These are phyloP conservation scores for Porites cylindrica DNA, from an alignment of 92 coral and sea anemone genomes.

Conservation along the genomic window DNA sequence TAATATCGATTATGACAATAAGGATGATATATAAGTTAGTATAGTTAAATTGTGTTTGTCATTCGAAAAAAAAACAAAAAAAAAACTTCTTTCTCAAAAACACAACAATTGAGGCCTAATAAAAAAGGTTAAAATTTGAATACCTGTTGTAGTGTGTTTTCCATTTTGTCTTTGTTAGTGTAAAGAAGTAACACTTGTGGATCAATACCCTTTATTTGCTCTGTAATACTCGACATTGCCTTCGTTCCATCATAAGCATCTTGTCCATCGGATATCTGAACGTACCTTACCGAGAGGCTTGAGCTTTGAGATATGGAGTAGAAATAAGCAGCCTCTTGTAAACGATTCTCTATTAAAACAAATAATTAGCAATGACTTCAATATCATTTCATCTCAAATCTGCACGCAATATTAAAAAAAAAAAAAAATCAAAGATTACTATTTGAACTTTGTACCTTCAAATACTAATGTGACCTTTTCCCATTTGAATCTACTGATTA, in stretches of 20 bases:
- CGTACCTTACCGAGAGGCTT: neutral
- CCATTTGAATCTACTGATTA: slow-evolving; percentile 57
- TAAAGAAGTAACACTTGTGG: slow-evolving; percentile 58
- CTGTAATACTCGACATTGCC: neutral
- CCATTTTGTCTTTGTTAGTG: slow-evolving; percentile 1
- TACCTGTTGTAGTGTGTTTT: slow-evolving; percentile 25
- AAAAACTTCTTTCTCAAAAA: too few species aligned
- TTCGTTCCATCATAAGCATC: neutral
- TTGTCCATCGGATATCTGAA: neutral
- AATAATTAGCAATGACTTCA: too few species aligned
- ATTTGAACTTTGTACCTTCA: slow-evolving; percentile 30
- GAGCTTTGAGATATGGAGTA: neutral
- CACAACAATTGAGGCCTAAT: too few species aligned
- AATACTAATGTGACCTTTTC: slow-evolving; percentile 37
- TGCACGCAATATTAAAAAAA: too few species aligned
- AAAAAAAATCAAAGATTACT: too few species aligned
- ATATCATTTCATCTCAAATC: too few species aligned
- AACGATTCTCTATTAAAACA: neutral
- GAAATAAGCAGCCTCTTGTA: slow-evolving; percentile 7
- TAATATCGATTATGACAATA: too few species aligned
- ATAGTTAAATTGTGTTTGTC: too few species aligned
- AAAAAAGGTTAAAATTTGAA: neutral
- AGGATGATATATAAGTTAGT: too few species aligned
- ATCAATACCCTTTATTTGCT: slow-evolving; percentile 28
- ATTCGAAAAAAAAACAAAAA: too few species aligned